Percentiles rank a stretch among this genome's conserved stretches.
Conservation (phyloP, 53 echinoderm and acorn worm species). For the Zoroaster sp. region DNA sequence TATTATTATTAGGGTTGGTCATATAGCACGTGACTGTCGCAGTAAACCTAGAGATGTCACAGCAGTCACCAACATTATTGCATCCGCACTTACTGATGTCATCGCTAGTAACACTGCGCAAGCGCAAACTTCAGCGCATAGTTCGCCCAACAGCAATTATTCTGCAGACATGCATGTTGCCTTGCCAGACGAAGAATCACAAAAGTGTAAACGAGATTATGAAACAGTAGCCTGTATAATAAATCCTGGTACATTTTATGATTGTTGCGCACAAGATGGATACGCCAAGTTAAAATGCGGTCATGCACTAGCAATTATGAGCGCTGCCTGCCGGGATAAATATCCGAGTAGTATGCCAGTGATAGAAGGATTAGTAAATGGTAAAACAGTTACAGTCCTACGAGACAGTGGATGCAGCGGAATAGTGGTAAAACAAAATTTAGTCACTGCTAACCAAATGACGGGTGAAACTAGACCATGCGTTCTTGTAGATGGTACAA, state of each 20-base stretch:
- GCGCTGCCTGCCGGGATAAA: slow-evolving; percentile 7
- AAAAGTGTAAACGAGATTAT: not conserved
- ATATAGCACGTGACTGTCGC: not conserved
- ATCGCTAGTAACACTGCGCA: too few relatives aligned
- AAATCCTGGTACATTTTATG: not conserved
- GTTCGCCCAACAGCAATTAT: too few relatives aligned
- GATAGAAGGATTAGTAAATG: slow-evolving; percentile 14
- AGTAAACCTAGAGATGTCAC: not conserved
- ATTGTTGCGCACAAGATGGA: slow-evolving; percentile 3
- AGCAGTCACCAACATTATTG: too few relatives aligned
- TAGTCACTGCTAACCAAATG: not conserved
- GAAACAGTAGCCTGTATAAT: slow-evolving; percentile 15
- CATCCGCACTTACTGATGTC: too few relatives aligned
- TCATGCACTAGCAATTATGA: slow-evolving; percentile 29
- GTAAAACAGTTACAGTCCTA: not conserved
- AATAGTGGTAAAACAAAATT: not conserved
- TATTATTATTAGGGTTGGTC: not conserved
- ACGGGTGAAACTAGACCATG: slow-evolving; percentile 28
- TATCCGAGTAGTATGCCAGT: slow-evolving; percentile 27
- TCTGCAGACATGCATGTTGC: too few relatives aligned
- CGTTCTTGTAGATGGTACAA: slow-evolving; percentile 44
- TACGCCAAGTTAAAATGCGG: slow-evolving; percentile 6
- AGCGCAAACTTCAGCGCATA: too few relatives aligned
- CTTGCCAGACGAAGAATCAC: too few relatives aligned
- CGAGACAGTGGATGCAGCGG: slow-evolving; percentile 57